Conservation (phyloP, 2,113 vertebrate species). For the Cryptotis parvus region DNA sequence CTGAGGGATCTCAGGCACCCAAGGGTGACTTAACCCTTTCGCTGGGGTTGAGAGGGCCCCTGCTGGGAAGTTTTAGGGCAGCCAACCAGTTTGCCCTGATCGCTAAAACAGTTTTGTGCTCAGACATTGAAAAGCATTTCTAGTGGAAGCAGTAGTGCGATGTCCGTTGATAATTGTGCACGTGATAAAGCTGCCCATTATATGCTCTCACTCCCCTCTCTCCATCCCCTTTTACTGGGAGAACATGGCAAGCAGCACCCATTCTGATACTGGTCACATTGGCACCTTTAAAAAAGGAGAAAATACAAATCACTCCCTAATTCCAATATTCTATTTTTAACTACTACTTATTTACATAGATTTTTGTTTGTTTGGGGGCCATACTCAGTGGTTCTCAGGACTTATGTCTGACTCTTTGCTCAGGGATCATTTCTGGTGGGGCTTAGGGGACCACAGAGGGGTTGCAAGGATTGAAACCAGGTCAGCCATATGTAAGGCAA, state of each 20-base stretch:
- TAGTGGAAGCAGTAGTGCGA: background rate
- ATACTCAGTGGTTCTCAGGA: too few species aligned
- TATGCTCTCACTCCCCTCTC: background rate
- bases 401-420: too few species aligned
- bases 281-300: background rate
- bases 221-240: background rate
- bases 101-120: background rate
- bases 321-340: constrained; percentile 40
- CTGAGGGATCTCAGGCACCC: constrained; percentile 47
- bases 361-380: too few species aligned
- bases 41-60: constrained; percentile 30
- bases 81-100: background rate
- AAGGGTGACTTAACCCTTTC: constrained; percentile 58
- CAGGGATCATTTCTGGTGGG: too few species aligned
- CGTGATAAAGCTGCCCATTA: background rate
- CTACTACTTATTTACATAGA: background rate
- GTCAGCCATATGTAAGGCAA: too few species aligned
- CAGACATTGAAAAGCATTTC: constrained; percentile 38
- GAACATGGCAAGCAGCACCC: background rate
- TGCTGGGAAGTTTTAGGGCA: constrained; percentile 4
- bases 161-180: background rate
- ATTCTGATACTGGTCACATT: background rate
- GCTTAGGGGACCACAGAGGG: too few species aligned
- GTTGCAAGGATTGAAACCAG: too few species aligned
- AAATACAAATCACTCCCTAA: background rate